Conservation (phyloP, 1,140 invertebrate species). For the Magallana angulata region DNA sequence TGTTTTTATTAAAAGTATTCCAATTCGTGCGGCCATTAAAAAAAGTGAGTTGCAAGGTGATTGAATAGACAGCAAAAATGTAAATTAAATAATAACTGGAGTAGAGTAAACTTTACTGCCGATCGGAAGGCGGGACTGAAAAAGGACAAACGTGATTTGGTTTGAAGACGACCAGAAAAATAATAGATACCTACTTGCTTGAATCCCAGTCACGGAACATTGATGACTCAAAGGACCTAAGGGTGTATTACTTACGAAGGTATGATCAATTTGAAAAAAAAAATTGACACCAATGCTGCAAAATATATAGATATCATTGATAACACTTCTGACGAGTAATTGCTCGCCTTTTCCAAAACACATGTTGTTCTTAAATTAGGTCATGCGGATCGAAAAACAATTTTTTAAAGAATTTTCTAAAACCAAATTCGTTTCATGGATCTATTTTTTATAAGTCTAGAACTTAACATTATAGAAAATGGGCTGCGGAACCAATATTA, state of each 20-base stretch:
- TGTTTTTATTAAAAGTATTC: neutral
- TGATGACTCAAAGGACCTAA: neutral
- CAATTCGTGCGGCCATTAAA: constrained; percentile 1
- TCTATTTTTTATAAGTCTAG: constrained; percentile 24
- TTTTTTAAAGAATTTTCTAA: neutral
- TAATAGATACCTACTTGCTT: neutral
- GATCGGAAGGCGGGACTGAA: neutral
- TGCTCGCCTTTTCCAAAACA: constrained; percentile 34
- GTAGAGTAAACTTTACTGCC: neutral
- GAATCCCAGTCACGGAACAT: neutral
- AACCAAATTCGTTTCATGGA: constrained; percentile 12
- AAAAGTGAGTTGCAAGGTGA: neutral
- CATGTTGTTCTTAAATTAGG: too few relatives aligned
- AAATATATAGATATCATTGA: constrained; percentile 46
- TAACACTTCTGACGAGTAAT: constrained; percentile 39
- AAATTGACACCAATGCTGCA: constrained; percentile 36
- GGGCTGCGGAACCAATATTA: neutral
- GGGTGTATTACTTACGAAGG: constrained; percentile 39
- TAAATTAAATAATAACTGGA: neutral
- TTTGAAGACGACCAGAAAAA: too few relatives aligned
- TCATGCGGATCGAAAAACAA: neutral
- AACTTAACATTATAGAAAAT: constrained; percentile 49
- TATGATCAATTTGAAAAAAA: neutral
- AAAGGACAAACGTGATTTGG: neutral
- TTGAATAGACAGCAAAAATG: too few relatives aligned